phyloP scores from a whole-genome alignment of 2,113 vertebrate species.

The Fregetta grallaria region DNA sequence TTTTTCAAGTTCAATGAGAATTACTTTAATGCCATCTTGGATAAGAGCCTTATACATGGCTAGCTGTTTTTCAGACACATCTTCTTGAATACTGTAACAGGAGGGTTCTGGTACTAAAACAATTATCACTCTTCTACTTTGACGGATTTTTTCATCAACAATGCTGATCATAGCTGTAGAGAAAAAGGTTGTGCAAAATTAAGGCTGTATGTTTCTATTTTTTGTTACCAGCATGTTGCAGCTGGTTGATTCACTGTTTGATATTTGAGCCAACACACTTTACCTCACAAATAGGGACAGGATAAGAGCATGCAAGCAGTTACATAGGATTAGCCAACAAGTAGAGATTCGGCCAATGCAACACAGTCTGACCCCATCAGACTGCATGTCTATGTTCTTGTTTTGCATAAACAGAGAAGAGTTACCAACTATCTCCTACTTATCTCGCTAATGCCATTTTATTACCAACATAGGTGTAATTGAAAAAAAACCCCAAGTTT shows the following conservation, averaged over 20 bases:
- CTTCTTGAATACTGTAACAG: slow-evolving; percentile 37
- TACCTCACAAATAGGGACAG: background rate
- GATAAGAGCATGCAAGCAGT: background rate
- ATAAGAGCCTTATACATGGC: slow-evolving; percentile 84
- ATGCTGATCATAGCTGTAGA: slow-evolving; percentile 65
- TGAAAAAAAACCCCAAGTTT: background rate
- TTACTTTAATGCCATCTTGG: slow-evolving; percentile 80
- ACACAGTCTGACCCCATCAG: background rate
- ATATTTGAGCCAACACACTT: background rate
- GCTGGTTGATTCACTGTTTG: background rate
- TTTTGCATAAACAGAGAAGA: background rate
- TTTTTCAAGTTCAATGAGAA: slow-evolving; percentile 89
- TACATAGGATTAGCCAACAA: background rate
- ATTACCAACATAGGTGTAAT: background rate
- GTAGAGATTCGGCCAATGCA: background rate
- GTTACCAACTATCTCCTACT: background rate
- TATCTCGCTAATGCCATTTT: background rate
- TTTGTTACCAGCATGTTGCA: background rate
- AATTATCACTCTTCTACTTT: slow-evolving; percentile 87
- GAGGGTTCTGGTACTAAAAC: slow-evolving; percentile 74
- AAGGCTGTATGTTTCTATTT: background rate
- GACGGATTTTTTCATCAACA: slow-evolving; percentile 75
- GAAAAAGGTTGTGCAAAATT: background rate
- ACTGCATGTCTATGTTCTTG: background rate
- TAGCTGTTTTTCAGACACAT: slow-evolving; percentile 79